phyloP scores from a whole-genome alignment of 2,113 vertebrate genomes.

The Sylvietta virens region DNA sequence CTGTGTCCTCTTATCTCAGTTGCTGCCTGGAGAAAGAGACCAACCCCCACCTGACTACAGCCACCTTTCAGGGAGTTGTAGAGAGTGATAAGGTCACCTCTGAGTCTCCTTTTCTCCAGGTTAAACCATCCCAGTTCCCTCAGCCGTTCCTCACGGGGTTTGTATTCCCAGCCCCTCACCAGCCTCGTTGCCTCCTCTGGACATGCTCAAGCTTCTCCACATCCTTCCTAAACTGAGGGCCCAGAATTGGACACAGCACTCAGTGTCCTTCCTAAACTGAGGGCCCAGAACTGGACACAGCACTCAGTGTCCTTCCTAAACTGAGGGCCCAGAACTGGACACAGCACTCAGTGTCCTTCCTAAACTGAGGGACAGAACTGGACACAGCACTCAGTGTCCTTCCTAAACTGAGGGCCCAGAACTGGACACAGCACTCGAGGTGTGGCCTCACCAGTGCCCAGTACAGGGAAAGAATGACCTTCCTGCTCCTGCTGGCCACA shows the following conservation, averaged over 20 bases:
- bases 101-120: neutral
- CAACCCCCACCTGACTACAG: neutral
- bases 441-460: neutral
- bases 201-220: accelerated
- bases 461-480: neutral
- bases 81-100: neutral
- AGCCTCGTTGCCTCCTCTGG: neutral
- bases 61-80: neutral
- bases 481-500: neutral
- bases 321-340: too few species aligned
- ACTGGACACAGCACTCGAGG: neutral
- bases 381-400: too few species aligned
- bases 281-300: neutral
- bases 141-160: neutral
- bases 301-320: neutral
- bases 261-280: too few species aligned
- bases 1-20: neutral
- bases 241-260: too few species aligned
- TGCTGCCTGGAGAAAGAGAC: neutral
- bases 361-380: too few species aligned
- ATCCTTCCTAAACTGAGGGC: neutral
- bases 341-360: neutral
- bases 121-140: neutral
- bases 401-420: too few species aligned
- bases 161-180: neutral